These are phyloP conservation scores for Aramus guarauna DNA, from an alignment of 2,113 vertebrate species.

Conservation along the genomic window DNA sequence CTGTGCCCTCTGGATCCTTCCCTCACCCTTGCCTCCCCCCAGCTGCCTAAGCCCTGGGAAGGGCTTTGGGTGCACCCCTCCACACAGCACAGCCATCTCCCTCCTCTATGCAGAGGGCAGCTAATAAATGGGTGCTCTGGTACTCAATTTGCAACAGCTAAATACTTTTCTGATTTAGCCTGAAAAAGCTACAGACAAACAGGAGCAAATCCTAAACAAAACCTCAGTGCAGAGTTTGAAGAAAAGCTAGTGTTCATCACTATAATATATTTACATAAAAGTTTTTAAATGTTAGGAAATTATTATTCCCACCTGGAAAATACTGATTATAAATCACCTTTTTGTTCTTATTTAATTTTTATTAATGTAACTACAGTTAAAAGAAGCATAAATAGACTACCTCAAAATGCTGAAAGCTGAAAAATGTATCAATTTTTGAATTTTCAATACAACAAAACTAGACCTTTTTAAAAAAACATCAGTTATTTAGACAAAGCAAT, in stretches of 20 bases:
- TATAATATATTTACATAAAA: not conserved
- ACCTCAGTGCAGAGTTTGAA: not conserved
- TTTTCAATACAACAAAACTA: not conserved
- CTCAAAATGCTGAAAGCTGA: not conserved
- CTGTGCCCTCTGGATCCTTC: not conserved
- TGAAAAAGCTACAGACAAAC: not conserved
- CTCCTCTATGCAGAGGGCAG: not conserved
- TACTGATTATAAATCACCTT: not conserved
- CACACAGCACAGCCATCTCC: accelerated
- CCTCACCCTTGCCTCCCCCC: not conserved
- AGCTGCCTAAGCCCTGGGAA: not conserved
- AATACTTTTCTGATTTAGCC: not conserved
- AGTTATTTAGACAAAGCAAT: not conserved
- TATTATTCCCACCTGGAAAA: not conserved
- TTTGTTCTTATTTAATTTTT: not conserved
- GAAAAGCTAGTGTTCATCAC: not conserved
- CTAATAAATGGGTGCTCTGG: not conserved
- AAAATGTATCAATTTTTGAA: not conserved
- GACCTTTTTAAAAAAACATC: not conserved
- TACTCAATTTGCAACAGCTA: not conserved
- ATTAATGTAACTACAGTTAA: not conserved
- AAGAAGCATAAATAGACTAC: not conserved
- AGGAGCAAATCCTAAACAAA: not conserved
- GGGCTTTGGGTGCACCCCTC: not conserved
- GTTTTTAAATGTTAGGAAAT: not conserved